Evolutionary conservation across 2,888 invertebrate species (phyloP), one percentile per base, ranked within the genome.

Genomic region (Drosophila rubida): DNA sequence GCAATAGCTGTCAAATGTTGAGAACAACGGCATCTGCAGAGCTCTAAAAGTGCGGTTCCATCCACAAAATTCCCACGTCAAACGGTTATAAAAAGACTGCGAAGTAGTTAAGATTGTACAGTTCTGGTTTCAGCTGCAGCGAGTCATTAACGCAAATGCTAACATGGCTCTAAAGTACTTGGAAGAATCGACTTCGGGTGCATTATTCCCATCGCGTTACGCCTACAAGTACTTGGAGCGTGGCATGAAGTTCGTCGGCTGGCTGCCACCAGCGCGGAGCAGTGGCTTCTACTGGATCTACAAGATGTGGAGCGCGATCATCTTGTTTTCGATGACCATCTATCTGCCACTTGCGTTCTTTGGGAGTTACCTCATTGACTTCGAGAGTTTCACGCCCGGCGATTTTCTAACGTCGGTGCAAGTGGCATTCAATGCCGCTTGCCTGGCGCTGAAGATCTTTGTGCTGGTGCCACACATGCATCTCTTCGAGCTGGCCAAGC

Each of bases 341-440:
- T 73, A 70, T 23, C 5, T 78, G 6, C 84, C 80, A 4, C 2
- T 63, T 19, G 63, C 45, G 5, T 65, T 79, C 23, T 58, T 61
- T 13, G 19, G 53, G 0, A 80, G 46, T 13, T 75, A 71, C 7
- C n/a, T 64, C n/a, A 44, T 68, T 5, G 13, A 61, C 2, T 59
- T 70, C 5, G 25, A 48, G 0, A 37, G 25, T 4, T 75, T 71
- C 16, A 75, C 58, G 1, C 50, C 64, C 0, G 64, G 32, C 3
- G 61, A 42, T 8, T 75, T 75, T 25, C 48, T 75, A 0, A 55
- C 72, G 13, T 75, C 75, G 0, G 27, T 70, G 32, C 76, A 77
- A 37, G 61, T 54, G 13, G 46, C 64, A 1, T 55, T 67, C 16
- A 74, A 74, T 39, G 59, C 70, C 8, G 27, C 23, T 0, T 41